Percentiles rank a stretch among this genome's conserved stretches.
These are phyloP conservation scores for Myiotriccus ornatus DNA, from an alignment of 2,797 vertebrate species.

Conservation along the genomic window DNA sequence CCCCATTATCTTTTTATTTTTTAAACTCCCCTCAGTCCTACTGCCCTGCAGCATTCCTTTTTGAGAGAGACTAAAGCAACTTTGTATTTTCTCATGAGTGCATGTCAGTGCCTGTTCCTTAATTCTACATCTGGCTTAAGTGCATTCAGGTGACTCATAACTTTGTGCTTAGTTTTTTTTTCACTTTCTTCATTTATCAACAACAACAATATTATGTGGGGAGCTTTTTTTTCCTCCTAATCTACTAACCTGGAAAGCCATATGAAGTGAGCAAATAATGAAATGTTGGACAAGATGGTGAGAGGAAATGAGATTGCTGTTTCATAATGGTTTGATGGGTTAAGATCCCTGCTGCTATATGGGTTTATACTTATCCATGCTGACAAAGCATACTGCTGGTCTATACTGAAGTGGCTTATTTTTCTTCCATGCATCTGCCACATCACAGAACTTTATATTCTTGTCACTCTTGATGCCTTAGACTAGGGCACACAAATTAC, in stretches of 20 bases:
- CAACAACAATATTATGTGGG: background rate
- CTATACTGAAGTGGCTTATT: background rate
- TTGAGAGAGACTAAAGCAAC: slow-evolving; percentile 40
- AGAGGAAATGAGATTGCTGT: background rate
- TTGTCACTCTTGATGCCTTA: background rate
- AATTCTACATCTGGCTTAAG: slow-evolving; percentile 31
- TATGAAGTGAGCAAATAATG: background rate
- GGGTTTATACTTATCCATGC: background rate
- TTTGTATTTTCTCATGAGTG: slow-evolving; percentile 16
- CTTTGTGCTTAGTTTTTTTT: background rate
- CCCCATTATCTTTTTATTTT: slow-evolving; percentile 50
- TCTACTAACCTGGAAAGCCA: background rate
- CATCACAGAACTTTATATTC: background rate
- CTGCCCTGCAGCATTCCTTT: slow-evolving; percentile 56
- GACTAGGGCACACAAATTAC: background rate
- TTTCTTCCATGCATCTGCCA: background rate
- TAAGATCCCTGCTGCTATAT: background rate
- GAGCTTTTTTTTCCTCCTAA: background rate
- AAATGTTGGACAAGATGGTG: background rate
- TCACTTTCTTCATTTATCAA: slow-evolving; percentile 43
- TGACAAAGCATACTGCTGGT: background rate
- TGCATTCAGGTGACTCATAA: slow-evolving; percentile 43
- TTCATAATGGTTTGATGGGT: background rate
- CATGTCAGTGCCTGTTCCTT: slow-evolving; percentile 29
- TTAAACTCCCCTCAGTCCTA: slow-evolving; percentile 28